A percentile compares a stretch with the other conserved stretches of the same genome.
These are phyloP conservation scores for Pseudolycoriella hygida DNA, from an alignment of 2,888 invertebrate genomes.

Conservation along the genomic window DNA sequence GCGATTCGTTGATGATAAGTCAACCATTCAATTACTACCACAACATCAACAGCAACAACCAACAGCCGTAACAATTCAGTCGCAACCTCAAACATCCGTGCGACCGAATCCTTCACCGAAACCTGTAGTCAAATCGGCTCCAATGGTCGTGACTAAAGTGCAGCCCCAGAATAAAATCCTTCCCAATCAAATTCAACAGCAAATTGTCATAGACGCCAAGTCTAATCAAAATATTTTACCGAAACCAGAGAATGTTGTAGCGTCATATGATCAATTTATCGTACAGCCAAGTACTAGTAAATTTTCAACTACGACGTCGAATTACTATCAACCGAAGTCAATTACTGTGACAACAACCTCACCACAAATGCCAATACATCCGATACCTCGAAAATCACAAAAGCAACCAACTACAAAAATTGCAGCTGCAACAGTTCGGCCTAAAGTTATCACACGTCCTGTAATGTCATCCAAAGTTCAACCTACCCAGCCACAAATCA, in stretches of 20 bases:
- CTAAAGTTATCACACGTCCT: constrained; percentile 11
- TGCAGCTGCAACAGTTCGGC: constrained; percentile 11
- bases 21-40: neutral
- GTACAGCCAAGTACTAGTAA: neutral
- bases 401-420: constrained; percentile 8
- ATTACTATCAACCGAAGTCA: constrained; percentile 13
- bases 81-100: constrained; percentile 14
- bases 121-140: constrained; percentile 11
- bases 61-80: constrained; percentile 10
- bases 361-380: constrained; percentile 8
- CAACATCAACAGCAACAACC: constrained; percentile 4
- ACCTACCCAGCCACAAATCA: constrained; percentile 17
- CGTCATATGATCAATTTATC: constrained; percentile 1
- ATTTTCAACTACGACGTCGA: constrained; percentile 15
- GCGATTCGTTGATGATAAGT: constrained; percentile 6
- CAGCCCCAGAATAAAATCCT: constrained; percentile 8
- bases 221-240: constrained; percentile 7
- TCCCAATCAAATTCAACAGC: constrained; percentile 1
- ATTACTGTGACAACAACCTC: constrained; percentile 13
- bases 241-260: constrained; percentile 6
- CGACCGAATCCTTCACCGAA: constrained; percentile 15
- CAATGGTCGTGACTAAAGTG: constrained; percentile 14
- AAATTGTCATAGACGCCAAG: neutral
- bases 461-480: constrained; percentile 9
- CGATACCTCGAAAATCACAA: constrained; percentile 11